Conservation (phyloP, 2,797 vertebrate species). For the Cynodonichthys magdalenae region DNA sequence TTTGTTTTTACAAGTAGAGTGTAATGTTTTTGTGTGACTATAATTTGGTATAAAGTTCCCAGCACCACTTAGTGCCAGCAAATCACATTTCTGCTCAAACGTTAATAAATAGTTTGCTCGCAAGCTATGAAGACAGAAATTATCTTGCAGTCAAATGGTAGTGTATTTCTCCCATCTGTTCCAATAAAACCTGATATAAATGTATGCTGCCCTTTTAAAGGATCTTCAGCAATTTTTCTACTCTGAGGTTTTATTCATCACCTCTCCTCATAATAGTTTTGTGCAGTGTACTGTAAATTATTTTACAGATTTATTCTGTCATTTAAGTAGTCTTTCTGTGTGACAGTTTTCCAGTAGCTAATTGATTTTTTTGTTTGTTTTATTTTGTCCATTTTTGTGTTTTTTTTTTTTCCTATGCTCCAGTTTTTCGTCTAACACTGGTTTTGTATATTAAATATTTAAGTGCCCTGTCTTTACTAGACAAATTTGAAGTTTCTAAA, state of each 20-base stretch:
- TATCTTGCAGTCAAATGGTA: not conserved
- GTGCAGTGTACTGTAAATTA: constrained; percentile 11
- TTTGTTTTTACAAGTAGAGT: not conserved
- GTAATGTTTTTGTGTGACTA: not conserved
- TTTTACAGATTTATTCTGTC: constrained; percentile 22
- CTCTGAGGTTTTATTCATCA: constrained; percentile 11
- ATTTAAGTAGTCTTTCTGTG: constrained; percentile 18
- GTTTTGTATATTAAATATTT: constrained; percentile 6
- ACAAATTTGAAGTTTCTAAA: too few relatives aligned
- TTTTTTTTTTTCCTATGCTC: constrained; percentile 17
- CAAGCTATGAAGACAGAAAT: constrained; percentile 31
- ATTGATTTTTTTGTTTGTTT: constrained; percentile 19
- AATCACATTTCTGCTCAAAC: not conserved
- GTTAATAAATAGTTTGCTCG: not conserved
- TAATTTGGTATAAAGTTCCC: not conserved
- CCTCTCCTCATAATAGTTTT: not conserved
- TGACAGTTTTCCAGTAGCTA: constrained; percentile 14
- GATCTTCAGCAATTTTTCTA: constrained; percentile 9
- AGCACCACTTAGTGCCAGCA: not conserved
- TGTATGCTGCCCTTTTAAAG: constrained; percentile 4
- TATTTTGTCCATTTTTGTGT: not conserved
- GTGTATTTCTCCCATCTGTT: not conserved
- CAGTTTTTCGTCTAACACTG: constrained; percentile 3
- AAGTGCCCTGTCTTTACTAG: too few relatives aligned
- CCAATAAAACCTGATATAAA: constrained; percentile 11